Evolutionary conservation across 2,113 vertebrate genomes (phyloP).

Genomic region (Xiphias gladius): DNA sequence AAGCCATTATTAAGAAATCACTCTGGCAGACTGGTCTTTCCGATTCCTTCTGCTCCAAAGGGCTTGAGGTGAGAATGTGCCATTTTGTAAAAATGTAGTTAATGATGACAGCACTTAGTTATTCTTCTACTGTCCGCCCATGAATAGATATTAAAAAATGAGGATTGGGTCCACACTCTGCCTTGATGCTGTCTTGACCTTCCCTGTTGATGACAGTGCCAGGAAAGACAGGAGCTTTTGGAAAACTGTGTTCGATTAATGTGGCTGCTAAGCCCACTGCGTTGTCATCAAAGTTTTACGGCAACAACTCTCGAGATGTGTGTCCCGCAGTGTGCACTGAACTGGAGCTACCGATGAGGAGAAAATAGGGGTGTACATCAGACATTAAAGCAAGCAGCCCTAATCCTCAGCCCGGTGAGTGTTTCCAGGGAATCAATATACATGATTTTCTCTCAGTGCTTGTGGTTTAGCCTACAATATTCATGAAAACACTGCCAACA

Average conservation of each 20-base stretch:
- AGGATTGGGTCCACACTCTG: slow-evolving; percentile 31
- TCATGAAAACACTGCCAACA: slow-evolving; percentile 25
- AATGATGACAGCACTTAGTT: slow-evolving; percentile 17
- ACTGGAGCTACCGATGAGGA: not conserved
- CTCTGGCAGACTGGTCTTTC: not conserved
- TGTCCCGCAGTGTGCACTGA: slow-evolving; percentile 43
- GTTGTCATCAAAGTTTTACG: slow-evolving; percentile 77
- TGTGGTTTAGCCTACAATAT: slow-evolving; percentile 51
- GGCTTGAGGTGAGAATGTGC: not conserved
- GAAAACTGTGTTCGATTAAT: slow-evolving; percentile 19
- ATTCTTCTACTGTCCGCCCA: not conserved
- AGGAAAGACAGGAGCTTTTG: slow-evolving; percentile 13
- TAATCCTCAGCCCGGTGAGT: slow-evolving; percentile 42
- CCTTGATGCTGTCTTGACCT: slow-evolving; percentile 16
- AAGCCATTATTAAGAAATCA: slow-evolving; percentile 6
- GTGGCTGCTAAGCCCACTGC: slow-evolving; percentile 35
- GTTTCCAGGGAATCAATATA: slow-evolving; percentile 50
- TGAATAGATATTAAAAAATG: slow-evolving; percentile 42
- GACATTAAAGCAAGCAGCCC: slow-evolving; percentile 25
- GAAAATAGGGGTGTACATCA: slow-evolving; percentile 23
- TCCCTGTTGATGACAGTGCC: slow-evolving; percentile 2
- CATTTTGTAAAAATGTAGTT: slow-evolving; percentile 24
- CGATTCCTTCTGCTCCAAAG: not conserved
- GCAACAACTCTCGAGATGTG: slow-evolving; percentile 45
- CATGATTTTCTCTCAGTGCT: slow-evolving; percentile 60